Percentiles rank a stretch among this genome's conserved stretches.
Evolutionary conservation across 2,113 vertebrate species (phyloP).

Genomic region (Brachirus orientalis): DNA sequence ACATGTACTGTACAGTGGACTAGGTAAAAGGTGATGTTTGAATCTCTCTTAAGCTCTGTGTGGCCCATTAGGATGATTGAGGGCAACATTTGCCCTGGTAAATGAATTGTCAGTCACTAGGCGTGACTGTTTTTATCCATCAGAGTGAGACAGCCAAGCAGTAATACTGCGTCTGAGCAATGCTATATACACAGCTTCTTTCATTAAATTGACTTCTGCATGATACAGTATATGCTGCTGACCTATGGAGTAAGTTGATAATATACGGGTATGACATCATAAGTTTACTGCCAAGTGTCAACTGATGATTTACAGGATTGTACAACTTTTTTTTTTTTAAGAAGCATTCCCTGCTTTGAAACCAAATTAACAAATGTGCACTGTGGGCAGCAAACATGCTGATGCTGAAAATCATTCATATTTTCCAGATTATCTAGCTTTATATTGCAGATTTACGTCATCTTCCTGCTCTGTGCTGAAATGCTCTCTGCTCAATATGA

Average conservation of each 20-base stretch:
- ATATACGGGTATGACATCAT: neutral
- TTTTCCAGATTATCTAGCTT: neutral
- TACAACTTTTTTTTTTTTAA: constrained; percentile 1
- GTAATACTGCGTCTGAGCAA: no score
- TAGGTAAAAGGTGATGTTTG: constrained; percentile 54
- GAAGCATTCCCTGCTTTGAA: neutral
- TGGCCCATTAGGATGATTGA: constrained; percentile 73
- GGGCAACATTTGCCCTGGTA: constrained; percentile 52
- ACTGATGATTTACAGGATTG: neutral
- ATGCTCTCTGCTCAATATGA: no score
- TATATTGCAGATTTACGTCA: neutral
- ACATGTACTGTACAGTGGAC: constrained; percentile 8
- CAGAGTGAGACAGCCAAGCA: neutral
- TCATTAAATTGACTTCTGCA: neutral
- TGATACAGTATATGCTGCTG: neutral
- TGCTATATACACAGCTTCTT: neutral
- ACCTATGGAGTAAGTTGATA: constrained; percentile 5
- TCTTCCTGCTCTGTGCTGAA: neutral
- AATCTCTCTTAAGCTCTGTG: constrained; percentile 53
- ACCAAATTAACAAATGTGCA: constrained; percentile 4
- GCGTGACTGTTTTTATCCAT: constrained; percentile 35
- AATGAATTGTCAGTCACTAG: constrained; percentile 45
- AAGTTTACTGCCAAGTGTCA: neutral
- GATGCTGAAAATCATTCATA: constrained; percentile 21
- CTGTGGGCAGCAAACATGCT: no score